These are phyloP conservation scores for Cherax destructor DNA, from an alignment of 1,140 invertebrate genomes.

Conservation along the genomic window DNA sequence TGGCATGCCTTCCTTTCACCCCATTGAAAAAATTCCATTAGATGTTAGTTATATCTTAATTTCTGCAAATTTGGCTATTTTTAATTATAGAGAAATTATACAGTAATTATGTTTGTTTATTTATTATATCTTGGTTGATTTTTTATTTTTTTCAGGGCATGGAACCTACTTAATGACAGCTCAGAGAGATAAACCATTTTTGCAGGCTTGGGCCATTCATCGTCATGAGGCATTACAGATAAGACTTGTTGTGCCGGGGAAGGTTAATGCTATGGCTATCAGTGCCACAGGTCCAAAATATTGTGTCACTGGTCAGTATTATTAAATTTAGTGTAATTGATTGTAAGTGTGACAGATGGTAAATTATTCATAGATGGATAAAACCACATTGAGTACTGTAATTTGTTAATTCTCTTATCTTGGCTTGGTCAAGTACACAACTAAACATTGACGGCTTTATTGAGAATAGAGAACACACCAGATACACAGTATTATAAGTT, in stretches of 20 bases:
- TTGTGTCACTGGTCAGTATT: slow-evolving; percentile 49
- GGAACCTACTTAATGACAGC: slow-evolving; percentile 39
- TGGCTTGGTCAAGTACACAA: too few species aligned
- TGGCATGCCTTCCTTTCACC: background rate
- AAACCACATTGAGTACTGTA: too few species aligned
- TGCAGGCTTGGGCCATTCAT: slow-evolving; percentile 56
- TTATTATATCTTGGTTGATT: background rate
- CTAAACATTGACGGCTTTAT: too few species aligned
- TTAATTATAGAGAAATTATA: background rate
- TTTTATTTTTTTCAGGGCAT: slow-evolving; percentile 24
- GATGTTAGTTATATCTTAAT: background rate
- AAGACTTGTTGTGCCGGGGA: slow-evolving; percentile 57
- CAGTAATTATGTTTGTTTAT: background rate
- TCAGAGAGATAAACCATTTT: slow-evolving; percentile 61
- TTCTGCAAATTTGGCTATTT: background rate
- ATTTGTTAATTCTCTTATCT: too few species aligned
- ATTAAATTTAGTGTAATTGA: too few species aligned
- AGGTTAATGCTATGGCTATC: slow-evolving; percentile 49
- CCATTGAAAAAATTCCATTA: background rate
- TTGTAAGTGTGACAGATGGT: too few species aligned
- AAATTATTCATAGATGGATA: too few species aligned
- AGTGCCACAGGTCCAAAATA: slow-evolving; percentile 48
- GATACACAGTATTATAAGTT: too few species aligned
- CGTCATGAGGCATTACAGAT: slow-evolving; percentile 54
- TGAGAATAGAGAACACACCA: too few species aligned